Evolutionary conservation across 1,140 invertebrate species (phyloP), one percentile per base, ranked within the genome.

Genomic region (Caenorhabditis latens): DNA sequence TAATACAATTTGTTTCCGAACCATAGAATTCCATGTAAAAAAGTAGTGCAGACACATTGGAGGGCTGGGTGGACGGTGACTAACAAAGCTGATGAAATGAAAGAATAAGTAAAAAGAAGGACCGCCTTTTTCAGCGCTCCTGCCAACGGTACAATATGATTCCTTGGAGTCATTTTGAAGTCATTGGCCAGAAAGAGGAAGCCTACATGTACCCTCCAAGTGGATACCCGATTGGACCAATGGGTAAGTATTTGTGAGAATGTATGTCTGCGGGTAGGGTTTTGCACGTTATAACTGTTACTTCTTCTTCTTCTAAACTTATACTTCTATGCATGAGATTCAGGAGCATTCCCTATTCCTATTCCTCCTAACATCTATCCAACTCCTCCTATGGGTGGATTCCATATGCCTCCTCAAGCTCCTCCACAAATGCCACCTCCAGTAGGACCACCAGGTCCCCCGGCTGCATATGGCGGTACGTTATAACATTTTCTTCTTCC

Each of bases 71-170:
- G 40, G 24, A 46, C n/a, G 53, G 71, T 79, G 71, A 79, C 71
- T 79, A 79, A 79, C 71, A 79, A 79, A 50, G 71, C 71, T 79
- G 71, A 79, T 79, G 71, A 79, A 79, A 79, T 79, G 53, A 71
- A 46, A 46, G 24, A 79, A 79, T 79, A 53, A 71, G 19, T 24
- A 43, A 75, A 48, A n/a, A 79, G 14, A 19, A 53, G 40, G 14
- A 79, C 43, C 71, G n/a, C n/a, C 71, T 50, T 79, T 79, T 48
- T 24, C 46, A 79, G 71, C 71, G 71, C 71, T 79, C 71, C 21
- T 79, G 71, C 19, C 46, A 79, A 79, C 65, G 65, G 8, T 21
- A 46, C 42, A 43, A 46, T 46, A 32, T 71, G 43, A 43, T 71
- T 46, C 42, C 65, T 1, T 71, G 40, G 42, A n/a, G 16, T 46